phyloP scores from a whole-genome alignment of 2,113 vertebrate species.

The Eurystomus gularis region DNA sequence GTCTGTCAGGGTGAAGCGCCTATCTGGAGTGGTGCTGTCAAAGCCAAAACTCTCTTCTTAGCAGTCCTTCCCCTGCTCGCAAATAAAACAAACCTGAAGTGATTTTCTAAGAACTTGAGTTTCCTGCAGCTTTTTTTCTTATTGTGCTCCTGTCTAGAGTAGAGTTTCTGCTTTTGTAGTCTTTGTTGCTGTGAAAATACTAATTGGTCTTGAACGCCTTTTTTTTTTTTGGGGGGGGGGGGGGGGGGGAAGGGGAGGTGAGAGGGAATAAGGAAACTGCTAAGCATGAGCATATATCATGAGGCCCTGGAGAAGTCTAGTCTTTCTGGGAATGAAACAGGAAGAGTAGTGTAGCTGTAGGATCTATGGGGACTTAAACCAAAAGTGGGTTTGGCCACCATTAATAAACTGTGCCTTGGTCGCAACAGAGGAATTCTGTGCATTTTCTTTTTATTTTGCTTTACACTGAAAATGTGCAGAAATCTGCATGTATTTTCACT shows the following conservation, averaged over 20 bases:
- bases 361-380: not conserved
- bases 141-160: not conserved
- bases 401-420: not conserved
- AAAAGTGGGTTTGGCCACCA: not conserved
- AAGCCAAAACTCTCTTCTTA: slow-evolving; percentile 61
- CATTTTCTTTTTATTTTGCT: not conserved
- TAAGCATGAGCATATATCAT: not conserved
- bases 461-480: not conserved
- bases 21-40: slow-evolving; percentile 63
- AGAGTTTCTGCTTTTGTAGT: not conserved
- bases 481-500: not conserved
- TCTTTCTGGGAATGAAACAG: not conserved
- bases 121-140: not conserved
- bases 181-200: not conserved
- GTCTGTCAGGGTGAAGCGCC: slow-evolving; percentile 50
- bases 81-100: slow-evolving; percentile 13
- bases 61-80: not conserved
- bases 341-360: not conserved
- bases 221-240: not conserved
- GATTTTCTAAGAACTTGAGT: not conserved
- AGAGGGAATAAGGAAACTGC: not conserved
- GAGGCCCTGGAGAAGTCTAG: not conserved
- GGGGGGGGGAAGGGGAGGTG: not conserved
- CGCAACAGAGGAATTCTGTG: not conserved
- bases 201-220: not conserved